Base-by-base conservation (phyloP, 2,113 vertebrate species). In the Mellivora capensis region DNA sequence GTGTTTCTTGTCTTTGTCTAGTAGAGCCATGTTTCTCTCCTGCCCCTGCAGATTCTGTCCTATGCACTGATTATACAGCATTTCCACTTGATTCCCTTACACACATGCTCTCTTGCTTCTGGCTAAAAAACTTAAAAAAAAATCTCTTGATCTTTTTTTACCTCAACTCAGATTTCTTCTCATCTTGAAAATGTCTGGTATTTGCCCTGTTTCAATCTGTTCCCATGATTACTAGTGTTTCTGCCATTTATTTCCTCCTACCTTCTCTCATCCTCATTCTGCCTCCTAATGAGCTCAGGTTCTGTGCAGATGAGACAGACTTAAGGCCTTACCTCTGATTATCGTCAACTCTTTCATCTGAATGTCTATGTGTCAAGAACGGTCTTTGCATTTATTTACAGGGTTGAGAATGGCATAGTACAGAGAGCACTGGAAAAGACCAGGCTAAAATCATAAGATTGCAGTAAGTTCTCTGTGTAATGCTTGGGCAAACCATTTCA, bases 91-190 rank as follows among this genome's bases (percentile, higher is more conserved):
- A 31, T 84, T 71, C 31, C 42, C 39, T 86, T 69, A 47, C 1
- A 25, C 85, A 62, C 85, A 57, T 77, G 91, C 88, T 79, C 21
- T 52, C 71, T 64, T 87, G n/a, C 71, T 85, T 79, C 77, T 91
- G 71, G 57, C 37, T 96, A 67, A 42, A 86, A 44, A 47, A 47
- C 44, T 17, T 4, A 5, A 17, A 52, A 3, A 52, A 18, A 91
- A 81, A 82, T 61, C 9, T 87, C 91, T 72, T 87, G 14, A 34
- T 54, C 86, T 96, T 97, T 93, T 85, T 96, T 93, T 85, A 67
- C 74, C 44, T 85, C 77, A 77, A 76, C 27, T 82, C 57, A 64
- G 64, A 93, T 84, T 83, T 93, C 90, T 84, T 80, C 23, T 90
- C 69, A 89, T 87, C 82, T 86, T 93, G 37, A 91, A 90, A 89